Evolutionary conservation across 2,113 vertebrate genomes (phyloP).

Genomic region (Hippolais icterina): DNA sequence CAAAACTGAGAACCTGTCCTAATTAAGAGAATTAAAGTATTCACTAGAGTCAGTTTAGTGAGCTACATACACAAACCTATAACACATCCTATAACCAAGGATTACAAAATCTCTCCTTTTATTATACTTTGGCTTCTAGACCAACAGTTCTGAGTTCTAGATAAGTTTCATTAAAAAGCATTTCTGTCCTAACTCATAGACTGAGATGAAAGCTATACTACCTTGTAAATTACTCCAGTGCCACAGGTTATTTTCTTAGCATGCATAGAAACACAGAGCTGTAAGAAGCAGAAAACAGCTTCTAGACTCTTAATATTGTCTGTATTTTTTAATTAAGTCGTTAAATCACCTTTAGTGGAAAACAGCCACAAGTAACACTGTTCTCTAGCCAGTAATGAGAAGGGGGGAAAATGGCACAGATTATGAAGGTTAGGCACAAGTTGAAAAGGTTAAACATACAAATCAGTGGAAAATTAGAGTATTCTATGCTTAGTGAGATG

Average conservation of each 20-base stretch:
- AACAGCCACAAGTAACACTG: not conserved
- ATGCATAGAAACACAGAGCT: not conserved
- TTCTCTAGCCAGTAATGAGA: not conserved
- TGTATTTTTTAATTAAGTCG: not conserved
- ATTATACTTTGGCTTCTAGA: not conserved
- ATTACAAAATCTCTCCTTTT: not conserved
- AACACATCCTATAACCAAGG: not conserved
- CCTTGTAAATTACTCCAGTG: not conserved
- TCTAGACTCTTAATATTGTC: not conserved
- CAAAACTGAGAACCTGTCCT: not conserved
- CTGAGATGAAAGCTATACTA: not conserved
- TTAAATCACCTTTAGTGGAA: not conserved
- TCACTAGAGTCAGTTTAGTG: not conserved
- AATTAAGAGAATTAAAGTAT: not conserved
- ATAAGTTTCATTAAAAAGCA: not conserved
- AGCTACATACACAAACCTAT: not conserved
- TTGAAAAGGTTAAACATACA: not conserved
- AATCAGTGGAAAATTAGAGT: not conserved
- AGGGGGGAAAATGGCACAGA: rapidly evolving
- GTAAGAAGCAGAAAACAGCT: not conserved
- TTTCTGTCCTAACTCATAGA: not conserved
- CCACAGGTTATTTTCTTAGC: not conserved
- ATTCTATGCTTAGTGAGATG: not conserved
- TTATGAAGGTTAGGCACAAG: not conserved
- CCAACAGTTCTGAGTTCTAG: not conserved